A percentile compares a stretch with the other conserved stretches of the same genome.
These are phyloP conservation scores for Taxidea taxus DNA, from an alignment of 2,113 vertebrate genomes.

Conservation along the genomic window DNA sequence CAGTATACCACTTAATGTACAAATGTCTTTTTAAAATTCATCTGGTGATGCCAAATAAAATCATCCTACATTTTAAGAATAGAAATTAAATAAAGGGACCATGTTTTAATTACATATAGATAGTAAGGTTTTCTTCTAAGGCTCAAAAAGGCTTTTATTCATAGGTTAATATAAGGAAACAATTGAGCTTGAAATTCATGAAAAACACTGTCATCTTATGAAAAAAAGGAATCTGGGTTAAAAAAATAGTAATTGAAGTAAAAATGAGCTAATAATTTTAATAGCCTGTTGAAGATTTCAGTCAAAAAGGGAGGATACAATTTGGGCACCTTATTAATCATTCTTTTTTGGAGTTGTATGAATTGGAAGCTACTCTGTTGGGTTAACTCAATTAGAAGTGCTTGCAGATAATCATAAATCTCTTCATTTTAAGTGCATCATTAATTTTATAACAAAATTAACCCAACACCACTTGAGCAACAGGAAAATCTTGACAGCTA, in stretches of 20 bases:
- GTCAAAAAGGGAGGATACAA: not conserved
- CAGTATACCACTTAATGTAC: not conserved
- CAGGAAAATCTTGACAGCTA: not conserved
- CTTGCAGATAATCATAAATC: constrained; percentile 19
- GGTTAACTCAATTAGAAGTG: constrained; percentile 52
- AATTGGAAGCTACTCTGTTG: not conserved
- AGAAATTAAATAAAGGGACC: not conserved
- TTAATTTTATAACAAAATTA: constrained; percentile 66
- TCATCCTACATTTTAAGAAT: not conserved
- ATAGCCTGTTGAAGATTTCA: not conserved
- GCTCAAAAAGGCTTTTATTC: not conserved
- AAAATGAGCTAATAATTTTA: constrained; percentile 31
- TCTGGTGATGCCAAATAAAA: not conserved
- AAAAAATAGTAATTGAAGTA: constrained; percentile 17
- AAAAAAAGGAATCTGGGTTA: not conserved
- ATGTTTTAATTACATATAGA: not conserved
- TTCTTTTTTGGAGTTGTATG: constrained; percentile 8
- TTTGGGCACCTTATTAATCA: constrained; percentile 11
- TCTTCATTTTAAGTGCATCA: constrained; percentile 36
- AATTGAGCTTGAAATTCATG: not conserved
- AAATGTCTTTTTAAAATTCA: not conserved
- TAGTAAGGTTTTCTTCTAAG: not conserved
- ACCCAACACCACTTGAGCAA: not conserved
- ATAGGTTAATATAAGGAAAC: constrained; percentile 29
- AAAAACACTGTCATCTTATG: not conserved